phyloP scores from a whole-genome alignment of 2,888 invertebrate species.

The Xestia c-nigrum region DNA sequence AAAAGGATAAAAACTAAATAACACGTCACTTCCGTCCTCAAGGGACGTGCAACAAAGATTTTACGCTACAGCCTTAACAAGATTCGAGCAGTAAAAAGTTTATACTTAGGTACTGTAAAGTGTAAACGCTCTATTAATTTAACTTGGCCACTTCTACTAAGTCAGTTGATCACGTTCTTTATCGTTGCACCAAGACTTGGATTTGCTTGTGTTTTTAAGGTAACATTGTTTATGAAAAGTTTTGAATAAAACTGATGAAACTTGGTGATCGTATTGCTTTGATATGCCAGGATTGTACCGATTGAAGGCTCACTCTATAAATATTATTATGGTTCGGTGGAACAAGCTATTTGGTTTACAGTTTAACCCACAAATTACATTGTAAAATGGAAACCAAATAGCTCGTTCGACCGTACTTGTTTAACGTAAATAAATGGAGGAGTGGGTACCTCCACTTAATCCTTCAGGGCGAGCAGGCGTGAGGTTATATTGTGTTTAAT shows the following conservation, averaged over 20 bases:
- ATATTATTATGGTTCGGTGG: too few relatives aligned
- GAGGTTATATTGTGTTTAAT: background rate
- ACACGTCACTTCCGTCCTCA: background rate
- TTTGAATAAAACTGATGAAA: background rate
- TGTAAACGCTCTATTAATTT: constrained; percentile 28
- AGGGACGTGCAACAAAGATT: constrained; percentile 22
- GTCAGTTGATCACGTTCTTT: constrained; percentile 21
- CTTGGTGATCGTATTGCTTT: background rate
- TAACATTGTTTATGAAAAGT: background rate
- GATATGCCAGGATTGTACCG: background rate
- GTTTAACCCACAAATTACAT: too few relatives aligned
- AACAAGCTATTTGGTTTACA: too few relatives aligned
- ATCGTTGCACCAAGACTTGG: background rate
- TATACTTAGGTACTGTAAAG: constrained; percentile 1
- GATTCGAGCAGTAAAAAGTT: constrained; percentile 53
- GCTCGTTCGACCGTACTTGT: too few relatives aligned
- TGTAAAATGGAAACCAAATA: too few relatives aligned
- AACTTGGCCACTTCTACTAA: constrained; percentile 37
- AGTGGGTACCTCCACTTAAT: background rate
- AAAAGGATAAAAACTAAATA: constrained; percentile 29
- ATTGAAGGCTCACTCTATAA: background rate
- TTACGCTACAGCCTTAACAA: constrained; percentile 18
- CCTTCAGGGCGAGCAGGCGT: background rate
- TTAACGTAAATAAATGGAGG: background rate
- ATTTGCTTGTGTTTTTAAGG: background rate